Percentiles rank a stretch among this genome's conserved stretches.
phyloP scores from a whole-genome alignment of 2,113 vertebrate species.

The Hippoglossus stenolepis region DNA sequence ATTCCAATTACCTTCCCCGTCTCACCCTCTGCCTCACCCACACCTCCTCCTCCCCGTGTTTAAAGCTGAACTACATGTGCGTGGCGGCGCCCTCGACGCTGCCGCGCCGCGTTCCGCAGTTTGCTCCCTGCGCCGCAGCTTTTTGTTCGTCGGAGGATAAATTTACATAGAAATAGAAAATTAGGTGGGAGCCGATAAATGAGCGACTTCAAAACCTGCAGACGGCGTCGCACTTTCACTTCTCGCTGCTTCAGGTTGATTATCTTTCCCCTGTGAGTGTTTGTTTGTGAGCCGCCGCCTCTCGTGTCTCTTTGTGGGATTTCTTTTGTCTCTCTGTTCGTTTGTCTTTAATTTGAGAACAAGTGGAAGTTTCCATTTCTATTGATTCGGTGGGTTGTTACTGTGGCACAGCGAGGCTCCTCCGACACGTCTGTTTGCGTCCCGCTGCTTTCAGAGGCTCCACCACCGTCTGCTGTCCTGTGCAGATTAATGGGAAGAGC shows the following conservation, averaged over 20 bases:
- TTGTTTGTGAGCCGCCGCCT: conserved; percentile 22
- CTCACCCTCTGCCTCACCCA: conserved; percentile 1
- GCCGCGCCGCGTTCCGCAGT: neutral
- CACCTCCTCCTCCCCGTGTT: conserved; percentile 1
- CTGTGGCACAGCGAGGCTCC: conserved; percentile 21
- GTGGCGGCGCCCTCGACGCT: conserved; percentile 6
- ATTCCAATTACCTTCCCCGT: conserved; percentile 12
- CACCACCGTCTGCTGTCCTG: conserved; percentile 35
- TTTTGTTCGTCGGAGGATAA: conserved; percentile 19
- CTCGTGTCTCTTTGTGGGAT: conserved; percentile 26
- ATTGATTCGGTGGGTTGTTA: conserved; percentile 41
- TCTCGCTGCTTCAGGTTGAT: neutral
- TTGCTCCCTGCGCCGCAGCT: conserved; percentile 9
- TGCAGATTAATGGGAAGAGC: conserved; percentile 31
- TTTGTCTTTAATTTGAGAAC: neutral
- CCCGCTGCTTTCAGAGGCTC: conserved; percentile 36
- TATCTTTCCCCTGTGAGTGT: conserved; percentile 17
- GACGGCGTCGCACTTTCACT: neutral
- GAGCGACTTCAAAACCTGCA: conserved; percentile 39
- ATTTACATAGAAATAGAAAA: conserved; percentile 70
- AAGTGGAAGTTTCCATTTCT: conserved; percentile 6
- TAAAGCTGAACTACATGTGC: conserved; percentile 21
- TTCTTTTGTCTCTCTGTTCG: conserved; percentile 16
- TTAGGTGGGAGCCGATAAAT: conserved; percentile 33
- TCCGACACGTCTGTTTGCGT: conserved; percentile 24